Evolutionary conservation across 2,113 vertebrate species (phyloP).

Genomic region (Phrynocephalus versicolor): DNA sequence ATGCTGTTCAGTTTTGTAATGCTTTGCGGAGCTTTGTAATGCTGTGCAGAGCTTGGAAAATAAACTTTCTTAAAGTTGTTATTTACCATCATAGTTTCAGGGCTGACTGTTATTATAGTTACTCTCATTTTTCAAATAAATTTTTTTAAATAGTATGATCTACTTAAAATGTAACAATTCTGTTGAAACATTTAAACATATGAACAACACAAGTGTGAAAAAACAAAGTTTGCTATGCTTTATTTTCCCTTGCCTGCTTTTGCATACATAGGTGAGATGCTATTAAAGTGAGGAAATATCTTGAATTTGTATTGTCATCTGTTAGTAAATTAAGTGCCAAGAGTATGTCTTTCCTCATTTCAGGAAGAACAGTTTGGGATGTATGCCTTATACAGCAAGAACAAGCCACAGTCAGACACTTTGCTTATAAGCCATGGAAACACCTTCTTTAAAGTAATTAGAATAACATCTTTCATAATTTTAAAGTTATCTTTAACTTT

Average conservation of each 20-base stretch:
- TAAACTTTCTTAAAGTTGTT: too few relatives aligned
- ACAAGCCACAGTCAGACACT: conserved; percentile 84
- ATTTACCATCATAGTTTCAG: too few relatives aligned
- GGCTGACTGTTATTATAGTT: too few relatives aligned
- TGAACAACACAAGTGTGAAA: neutral
- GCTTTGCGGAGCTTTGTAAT: too few relatives aligned
- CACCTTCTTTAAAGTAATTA: conserved; percentile 84
- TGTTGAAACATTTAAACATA: neutral
- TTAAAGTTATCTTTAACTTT: neutral
- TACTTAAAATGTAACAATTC: neutral
- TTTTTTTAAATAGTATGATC: too few relatives aligned
- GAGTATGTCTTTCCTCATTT: neutral
- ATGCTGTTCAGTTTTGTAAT: too few relatives aligned
- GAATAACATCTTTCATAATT: neutral
- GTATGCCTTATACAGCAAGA: conserved; percentile 90
- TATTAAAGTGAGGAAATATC: neutral
- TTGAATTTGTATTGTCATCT: neutral
- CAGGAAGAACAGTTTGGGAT: conserved; percentile 86
- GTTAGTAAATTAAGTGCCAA: neutral
- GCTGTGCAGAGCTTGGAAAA: too few relatives aligned
- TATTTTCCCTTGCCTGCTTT: neutral
- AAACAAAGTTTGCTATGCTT: neutral
- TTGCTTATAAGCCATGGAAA: conserved; percentile 84
- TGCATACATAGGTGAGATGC: too few relatives aligned
- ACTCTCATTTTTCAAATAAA: too few relatives aligned